Percentiles rank a stretch among this genome's conserved stretches.
Evolutionary conservation across 1,140 invertebrate genomes (phyloP).

Genomic region (Camponotus floridanus): DNA sequence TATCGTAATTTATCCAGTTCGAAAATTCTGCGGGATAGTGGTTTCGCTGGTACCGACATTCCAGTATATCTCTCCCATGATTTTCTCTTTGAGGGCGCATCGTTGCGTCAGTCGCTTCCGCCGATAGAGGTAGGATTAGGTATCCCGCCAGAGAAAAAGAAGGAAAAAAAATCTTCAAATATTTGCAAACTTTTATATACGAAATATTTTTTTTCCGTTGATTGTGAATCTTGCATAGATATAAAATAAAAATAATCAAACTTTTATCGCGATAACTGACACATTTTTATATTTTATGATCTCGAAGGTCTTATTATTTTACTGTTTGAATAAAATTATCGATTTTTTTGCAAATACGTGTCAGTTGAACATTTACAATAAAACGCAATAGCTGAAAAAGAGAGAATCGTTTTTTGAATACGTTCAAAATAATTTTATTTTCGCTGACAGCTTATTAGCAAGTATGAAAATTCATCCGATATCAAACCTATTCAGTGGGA

Average conservation of each 20-base stretch:
- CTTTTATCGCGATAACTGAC: background rate
- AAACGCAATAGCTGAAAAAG: too few species aligned
- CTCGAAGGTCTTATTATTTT: background rate
- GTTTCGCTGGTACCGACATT: constrained; percentile 72
- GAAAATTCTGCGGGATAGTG: constrained; percentile 72
- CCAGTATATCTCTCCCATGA: constrained; percentile 62
- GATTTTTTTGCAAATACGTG: background rate
- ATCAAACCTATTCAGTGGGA: background rate
- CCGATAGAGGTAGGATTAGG: background rate
- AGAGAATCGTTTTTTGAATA: background rate
- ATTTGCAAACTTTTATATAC: background rate
- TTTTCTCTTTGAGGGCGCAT: constrained; percentile 58
- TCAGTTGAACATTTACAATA: background rate
- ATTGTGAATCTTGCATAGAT: background rate
- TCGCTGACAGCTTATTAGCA: background rate
- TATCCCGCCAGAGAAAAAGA: background rate
- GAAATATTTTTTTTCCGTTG: background rate
- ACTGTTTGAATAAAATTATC: background rate
- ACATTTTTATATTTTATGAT: background rate
- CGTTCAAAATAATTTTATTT: background rate
- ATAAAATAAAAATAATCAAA: background rate
- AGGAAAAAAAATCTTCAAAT: background rate
- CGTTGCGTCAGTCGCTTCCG: constrained; percentile 21
- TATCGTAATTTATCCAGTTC: constrained; percentile 64
- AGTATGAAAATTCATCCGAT: background rate